Evolutionary conservation across 2,113 vertebrate species (phyloP), one percentile per base, ranked within the genome.

Genomic region (Amphiprion ocellaris): DNA sequence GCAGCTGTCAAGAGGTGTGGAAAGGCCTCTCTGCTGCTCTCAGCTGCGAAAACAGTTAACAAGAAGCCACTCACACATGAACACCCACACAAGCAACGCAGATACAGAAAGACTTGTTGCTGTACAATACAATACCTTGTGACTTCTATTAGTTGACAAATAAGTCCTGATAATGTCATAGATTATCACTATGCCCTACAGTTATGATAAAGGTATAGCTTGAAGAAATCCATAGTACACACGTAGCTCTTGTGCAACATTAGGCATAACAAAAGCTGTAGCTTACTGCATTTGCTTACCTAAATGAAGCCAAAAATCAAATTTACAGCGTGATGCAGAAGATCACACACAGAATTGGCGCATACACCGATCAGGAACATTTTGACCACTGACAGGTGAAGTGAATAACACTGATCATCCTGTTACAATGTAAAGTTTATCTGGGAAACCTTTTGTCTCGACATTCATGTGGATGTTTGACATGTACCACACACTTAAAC

Each of bases 1-100:
- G 41, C 92, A 94, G 92, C 93, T 93, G 83, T 94, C 91, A 85
- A 73, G 91, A 94, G 84, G 93, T 92, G 90, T 85, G 87, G 87
- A 91, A 89, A 94, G 84, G 79, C 79, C 89, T 88, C 87, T 83
- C 76, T 67, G 78, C 89, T 92, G 81, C 73, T 89, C 86, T 93
- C 78, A 90, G 93, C 91, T 93, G 89, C 89, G 74, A 92, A 94
- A 95, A 94, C 89, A 93, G 85, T 82, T 81, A 79, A 44, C 82
- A 83, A 92, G 78, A 86, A 73, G 59, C 74, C 58, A n/a, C 21
- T 72, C 55, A 46, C 52, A 59, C 69, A 50, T 44, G 33, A 0
- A 58, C 39, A 24, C 44, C 17, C 71, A 64, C 39, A 41, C 60
- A 39, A 44, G 56, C 56, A 47, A 60, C 3, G 11, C 55, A 47